Evolutionary conservation across 2,888 invertebrate species (phyloP).

Genomic region (Frankliniella intonsa): DNA sequence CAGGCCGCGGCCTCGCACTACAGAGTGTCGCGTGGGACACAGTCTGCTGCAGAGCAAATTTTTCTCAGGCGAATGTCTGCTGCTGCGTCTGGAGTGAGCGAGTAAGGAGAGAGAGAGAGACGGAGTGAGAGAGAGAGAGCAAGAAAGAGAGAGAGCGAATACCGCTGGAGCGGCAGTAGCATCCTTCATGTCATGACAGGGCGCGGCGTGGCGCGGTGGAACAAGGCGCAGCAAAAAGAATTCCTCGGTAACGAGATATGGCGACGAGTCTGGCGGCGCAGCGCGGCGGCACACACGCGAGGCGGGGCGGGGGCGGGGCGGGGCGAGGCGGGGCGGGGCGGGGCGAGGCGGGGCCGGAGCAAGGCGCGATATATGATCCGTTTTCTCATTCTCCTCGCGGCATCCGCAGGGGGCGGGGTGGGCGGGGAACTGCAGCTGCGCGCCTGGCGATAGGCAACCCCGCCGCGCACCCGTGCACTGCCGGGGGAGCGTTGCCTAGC

Average conservation of each 20-base stretch:
- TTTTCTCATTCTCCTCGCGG: background rate
- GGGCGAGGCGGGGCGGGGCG: background rate
- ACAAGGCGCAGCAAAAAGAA: background rate
- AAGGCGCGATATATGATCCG: background rate
- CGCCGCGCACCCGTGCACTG: background rate
- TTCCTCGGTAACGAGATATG: slow-evolving; percentile 24
- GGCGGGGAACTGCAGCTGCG: too few relatives aligned
- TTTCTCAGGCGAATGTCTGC: too few relatives aligned
- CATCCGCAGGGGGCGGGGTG: too few relatives aligned
- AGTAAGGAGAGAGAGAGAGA: background rate
- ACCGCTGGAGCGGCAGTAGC: background rate
- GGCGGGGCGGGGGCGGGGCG: background rate
- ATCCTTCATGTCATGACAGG: background rate
- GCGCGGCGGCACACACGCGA: background rate
- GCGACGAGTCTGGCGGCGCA: background rate
- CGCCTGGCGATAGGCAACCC: too few relatives aligned
- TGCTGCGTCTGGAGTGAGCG: background rate
- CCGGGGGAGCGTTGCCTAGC: background rate
- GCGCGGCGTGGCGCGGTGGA: background rate
- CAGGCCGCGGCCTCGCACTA: too few relatives aligned
- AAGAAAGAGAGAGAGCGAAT: background rate
- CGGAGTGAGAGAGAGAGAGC: background rate
- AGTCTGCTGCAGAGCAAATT: too few relatives aligned
- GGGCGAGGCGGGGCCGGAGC: background rate
- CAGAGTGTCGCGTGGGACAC: too few relatives aligned